Percentiles rank a stretch among this genome's conserved stretches.
phyloP scores from a whole-genome alignment of 2,888 invertebrate species.

The Cactoblastis cactorum region DNA sequence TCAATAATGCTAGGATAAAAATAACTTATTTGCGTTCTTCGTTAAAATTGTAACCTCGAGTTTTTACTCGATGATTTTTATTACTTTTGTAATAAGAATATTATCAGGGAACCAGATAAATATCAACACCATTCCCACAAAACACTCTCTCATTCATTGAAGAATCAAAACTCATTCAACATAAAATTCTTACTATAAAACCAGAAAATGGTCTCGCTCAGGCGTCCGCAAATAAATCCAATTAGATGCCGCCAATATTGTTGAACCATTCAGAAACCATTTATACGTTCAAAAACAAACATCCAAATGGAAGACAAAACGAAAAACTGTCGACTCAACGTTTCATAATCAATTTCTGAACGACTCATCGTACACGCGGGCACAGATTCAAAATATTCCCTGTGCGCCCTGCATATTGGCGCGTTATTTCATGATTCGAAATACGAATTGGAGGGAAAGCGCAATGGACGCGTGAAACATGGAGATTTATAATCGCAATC shows the following conservation, averaged over 20 bases:
- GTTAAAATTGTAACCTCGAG: too few relatives aligned
- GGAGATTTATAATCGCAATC: conserved; percentile 10
- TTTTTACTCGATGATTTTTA: too few relatives aligned
- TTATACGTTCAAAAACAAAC: conserved; percentile 45
- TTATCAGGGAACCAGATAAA: neutral
- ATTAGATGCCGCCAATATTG: conserved; percentile 40
- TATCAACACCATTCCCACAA: neutral
- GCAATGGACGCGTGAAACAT: conserved; percentile 37
- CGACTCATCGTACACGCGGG: conserved; percentile 15
- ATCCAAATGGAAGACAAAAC: conserved; percentile 38
- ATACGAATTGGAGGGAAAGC: conserved; percentile 21
- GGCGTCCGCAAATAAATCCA: conserved; percentile 36
- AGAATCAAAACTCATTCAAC: conserved; percentile 8
- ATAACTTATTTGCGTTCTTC: too few relatives aligned
- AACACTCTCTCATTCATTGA: conserved; percentile 3
- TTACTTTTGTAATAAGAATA: too few relatives aligned
- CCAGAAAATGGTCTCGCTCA: conserved; percentile 17
- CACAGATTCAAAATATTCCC: conserved; percentile 6
- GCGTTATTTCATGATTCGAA: conserved; percentile 2
- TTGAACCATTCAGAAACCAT: conserved; percentile 36
- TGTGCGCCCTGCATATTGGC: neutral
- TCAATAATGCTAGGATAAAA: too few relatives aligned
- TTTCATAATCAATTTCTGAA: conserved; percentile 60
- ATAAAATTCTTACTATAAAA: conserved; percentile 14
- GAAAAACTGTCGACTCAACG: conserved; percentile 61